Evolutionary conservation across 2,888 invertebrate species (phyloP).

Genomic region (Nomada ruficornis): DNA sequence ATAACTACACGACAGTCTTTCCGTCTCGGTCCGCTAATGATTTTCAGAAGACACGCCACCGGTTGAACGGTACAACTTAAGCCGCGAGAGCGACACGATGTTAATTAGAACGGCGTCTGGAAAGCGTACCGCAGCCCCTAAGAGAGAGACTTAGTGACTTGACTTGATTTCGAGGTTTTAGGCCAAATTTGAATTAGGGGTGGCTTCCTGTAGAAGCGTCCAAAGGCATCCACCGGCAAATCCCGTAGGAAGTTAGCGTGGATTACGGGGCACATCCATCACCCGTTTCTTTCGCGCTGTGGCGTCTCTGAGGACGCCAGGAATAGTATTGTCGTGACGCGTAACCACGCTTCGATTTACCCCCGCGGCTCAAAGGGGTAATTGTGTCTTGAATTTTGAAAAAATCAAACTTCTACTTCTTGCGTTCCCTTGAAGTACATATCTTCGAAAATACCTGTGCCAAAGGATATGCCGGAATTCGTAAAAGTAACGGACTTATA

Average conservation of each 20-base stretch:
- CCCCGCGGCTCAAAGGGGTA: background rate
- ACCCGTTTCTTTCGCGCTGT: slow-evolving; percentile 78
- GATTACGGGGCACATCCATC: slow-evolving; percentile 84
- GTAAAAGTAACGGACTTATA: too few relatives aligned
- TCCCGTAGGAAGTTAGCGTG: slow-evolving; percentile 83
- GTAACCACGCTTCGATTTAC: background rate
- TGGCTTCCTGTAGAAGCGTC: slow-evolving; percentile 69
- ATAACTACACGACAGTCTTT: slow-evolving; percentile 11
- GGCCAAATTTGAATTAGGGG: slow-evolving; percentile 76
- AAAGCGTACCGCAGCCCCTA: slow-evolving; percentile 63
- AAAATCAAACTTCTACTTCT: too few relatives aligned
- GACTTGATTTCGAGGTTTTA: slow-evolving; percentile 83
- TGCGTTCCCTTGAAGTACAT: too few relatives aligned
- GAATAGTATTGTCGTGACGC: slow-evolving; percentile 42
- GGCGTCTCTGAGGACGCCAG: slow-evolving; percentile 1
- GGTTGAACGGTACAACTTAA: slow-evolving; percentile 63
- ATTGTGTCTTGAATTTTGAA: too few relatives aligned
- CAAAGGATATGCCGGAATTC: too few relatives aligned
- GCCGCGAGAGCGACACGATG: slow-evolving; percentile 81
- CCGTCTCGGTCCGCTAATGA: slow-evolving; percentile 72
- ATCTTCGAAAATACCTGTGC: too few relatives aligned
- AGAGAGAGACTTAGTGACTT: slow-evolving; percentile 81
- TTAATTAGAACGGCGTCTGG: slow-evolving; percentile 82
- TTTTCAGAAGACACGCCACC: slow-evolving; percentile 74
- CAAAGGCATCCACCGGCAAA: slow-evolving; percentile 75